These are phyloP conservation scores for Cossypha dichroa DNA, from an alignment of 2,797 vertebrate genomes.

Conservation along the genomic window DNA sequence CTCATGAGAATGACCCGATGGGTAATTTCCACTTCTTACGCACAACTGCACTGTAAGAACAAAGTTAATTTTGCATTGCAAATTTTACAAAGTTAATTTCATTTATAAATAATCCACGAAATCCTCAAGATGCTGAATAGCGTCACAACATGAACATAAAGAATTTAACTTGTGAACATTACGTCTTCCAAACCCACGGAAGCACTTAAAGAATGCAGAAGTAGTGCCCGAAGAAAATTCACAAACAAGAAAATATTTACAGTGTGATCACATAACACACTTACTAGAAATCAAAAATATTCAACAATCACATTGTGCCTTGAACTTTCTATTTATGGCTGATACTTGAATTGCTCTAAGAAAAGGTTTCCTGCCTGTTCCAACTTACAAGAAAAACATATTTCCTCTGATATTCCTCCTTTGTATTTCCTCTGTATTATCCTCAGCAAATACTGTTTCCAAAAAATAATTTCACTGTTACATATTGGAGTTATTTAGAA, in stretches of 20 bases:
- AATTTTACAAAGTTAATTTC: neutral
- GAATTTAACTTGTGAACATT: neutral
- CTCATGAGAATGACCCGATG: neutral
- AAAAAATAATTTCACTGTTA: neutral
- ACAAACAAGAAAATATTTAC: neutral
- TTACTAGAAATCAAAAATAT: neutral
- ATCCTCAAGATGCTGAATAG: neutral
- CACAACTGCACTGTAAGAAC: neutral
- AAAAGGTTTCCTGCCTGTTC: neutral
- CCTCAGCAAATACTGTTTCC: neutral
- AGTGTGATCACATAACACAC: accelerated
- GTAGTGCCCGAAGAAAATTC: neutral
- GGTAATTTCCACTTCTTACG: neutral
- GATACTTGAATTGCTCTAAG: neutral
- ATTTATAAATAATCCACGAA: neutral
- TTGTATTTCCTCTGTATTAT: neutral
- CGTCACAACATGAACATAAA: neutral
- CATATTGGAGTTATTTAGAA: accelerated
- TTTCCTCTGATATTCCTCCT: neutral
- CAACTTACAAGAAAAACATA: neutral
- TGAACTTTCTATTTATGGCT: neutral
- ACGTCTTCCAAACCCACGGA: neutral
- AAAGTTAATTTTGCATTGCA: neutral
- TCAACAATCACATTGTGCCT: neutral
- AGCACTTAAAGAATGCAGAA: neutral